Percentiles rank a stretch among this genome's conserved stretches.
Evolutionary conservation across 2,113 vertebrate genomes (phyloP).

Genomic region (Brevimyrus niger): DNA sequence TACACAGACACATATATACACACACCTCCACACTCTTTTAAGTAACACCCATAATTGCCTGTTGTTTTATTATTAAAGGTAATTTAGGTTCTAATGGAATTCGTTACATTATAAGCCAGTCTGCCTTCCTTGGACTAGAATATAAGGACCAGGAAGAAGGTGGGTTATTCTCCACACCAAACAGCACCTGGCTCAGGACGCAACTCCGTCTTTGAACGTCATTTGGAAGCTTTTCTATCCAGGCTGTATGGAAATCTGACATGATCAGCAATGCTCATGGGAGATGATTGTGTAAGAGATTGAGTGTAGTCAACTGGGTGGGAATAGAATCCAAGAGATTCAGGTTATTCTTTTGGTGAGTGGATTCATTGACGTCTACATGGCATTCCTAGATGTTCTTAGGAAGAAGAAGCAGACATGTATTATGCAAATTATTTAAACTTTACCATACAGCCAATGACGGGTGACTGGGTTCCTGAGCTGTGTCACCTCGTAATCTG

Average conservation of each 20-base stretch:
- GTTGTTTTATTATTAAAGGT: slow-evolving; percentile 69
- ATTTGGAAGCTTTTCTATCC: background rate
- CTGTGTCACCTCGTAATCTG: background rate
- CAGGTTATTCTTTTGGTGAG: background rate
- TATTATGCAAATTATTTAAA: background rate
- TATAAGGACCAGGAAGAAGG: background rate
- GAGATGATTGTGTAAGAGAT: background rate
- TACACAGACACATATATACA: slow-evolving; percentile 45
- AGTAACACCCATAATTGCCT: slow-evolving; percentile 60
- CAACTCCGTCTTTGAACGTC: background rate
- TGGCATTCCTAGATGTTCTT: background rate
- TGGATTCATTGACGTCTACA: background rate
- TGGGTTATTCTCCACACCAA: background rate
- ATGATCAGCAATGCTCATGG: background rate
- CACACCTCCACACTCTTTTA: slow-evolving; percentile 55
- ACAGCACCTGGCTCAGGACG: background rate
- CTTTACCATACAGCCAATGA: background rate
- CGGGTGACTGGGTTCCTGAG: background rate
- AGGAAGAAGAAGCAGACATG: background rate
- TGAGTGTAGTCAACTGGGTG: background rate
- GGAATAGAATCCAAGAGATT: background rate
- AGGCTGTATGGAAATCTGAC: background rate
- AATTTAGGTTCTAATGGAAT: slow-evolving; percentile 64
- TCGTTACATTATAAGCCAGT: slow-evolving; percentile 42
- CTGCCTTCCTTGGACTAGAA: background rate